Evolutionary conservation across 1,140 invertebrate species (phyloP).

Genomic region (Pinna nobilis): DNA sequence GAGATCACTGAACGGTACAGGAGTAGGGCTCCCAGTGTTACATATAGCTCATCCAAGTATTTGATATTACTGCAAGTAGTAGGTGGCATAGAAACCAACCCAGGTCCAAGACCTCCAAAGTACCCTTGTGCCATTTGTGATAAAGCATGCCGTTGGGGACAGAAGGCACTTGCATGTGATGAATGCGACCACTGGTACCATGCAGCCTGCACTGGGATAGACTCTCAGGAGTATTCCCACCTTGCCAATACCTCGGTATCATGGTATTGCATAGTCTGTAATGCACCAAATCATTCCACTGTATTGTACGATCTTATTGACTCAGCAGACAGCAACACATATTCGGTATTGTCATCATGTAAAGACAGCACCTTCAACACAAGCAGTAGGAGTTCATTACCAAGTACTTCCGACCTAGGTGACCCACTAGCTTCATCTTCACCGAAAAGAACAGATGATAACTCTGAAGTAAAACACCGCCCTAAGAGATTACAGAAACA

Average conservation of each 20-base stretch:
- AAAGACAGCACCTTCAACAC: too few relatives aligned
- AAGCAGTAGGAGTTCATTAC: not conserved
- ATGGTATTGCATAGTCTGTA: constrained; percentile 7
- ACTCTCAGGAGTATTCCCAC: not conserved
- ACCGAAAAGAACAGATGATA: not conserved
- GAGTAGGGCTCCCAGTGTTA: too few relatives aligned
- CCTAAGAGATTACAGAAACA: too few relatives aligned
- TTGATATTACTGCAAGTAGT: too few relatives aligned
- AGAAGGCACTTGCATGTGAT: constrained; percentile 25
- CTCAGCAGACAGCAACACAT: too few relatives aligned
- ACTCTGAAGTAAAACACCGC: not conserved
- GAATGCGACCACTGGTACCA: constrained; percentile 27
- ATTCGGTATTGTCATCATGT: not conserved
- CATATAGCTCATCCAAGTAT: too few relatives aligned
- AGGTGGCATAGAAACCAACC: constrained; percentile 22
- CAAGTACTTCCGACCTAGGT: not conserved
- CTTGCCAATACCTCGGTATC: not conserved
- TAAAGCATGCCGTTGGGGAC: constrained; percentile 9
- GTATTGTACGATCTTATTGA: not conserved
- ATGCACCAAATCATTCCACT: constrained; percentile 17
- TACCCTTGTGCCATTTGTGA: constrained; percentile 22
- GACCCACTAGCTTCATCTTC: not conserved
- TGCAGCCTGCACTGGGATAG: not conserved
- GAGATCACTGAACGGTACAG: too few relatives aligned
- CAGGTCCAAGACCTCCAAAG: constrained; percentile 21